Evolutionary conservation across 2,888 invertebrate genomes (phyloP), one percentile per base, ranked within the genome.

Genomic region (Chromoteleia sp.): DNA sequence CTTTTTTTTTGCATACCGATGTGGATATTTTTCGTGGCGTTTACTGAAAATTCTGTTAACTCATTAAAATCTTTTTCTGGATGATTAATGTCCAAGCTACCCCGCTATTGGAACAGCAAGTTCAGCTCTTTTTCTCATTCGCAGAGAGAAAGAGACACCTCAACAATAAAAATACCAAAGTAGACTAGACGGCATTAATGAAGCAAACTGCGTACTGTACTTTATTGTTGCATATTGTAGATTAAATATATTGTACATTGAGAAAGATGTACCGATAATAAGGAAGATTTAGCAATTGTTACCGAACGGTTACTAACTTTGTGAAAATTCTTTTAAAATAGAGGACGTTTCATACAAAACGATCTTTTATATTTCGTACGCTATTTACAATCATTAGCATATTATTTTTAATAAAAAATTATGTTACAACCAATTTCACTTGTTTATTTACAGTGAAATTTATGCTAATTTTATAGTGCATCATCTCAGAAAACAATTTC

Each of bases 151-250:
- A 61, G 68, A 76, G 68, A 59, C 15, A 30, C 7, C 21, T 59
- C 52, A 19, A 36, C 67, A 33, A 68, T 76, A 68, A 76, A 76
- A 68, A 76, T 68, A 68, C 54, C 52, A 52, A 59, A 76, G 59
- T 59, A 68, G 76, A 70, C 68, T 48, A 61, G 68, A 76, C 45
- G 19, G 54, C 76, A 68, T 68, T 76, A 76, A 68, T 54, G 76
- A 61, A 68, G 68, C 54, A 48, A 76, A 67, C 41, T 50, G 50
- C 8, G 14, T n/a, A 10, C 19, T 29, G 39, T 41, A 17, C 17
- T 75, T 65, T 75, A 33, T 50, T 58, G 29, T 29, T 29, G 29
- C 41, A 15, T 12, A 12, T 48, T 8, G 56, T 3, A n/a, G 14
- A 30, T 39, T 8, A 43, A 17, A 56, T 29, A 48, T 14, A 14